Conservation (phyloP, 2,888 invertebrate genomes). For the Melanophora roralis region DNA sequence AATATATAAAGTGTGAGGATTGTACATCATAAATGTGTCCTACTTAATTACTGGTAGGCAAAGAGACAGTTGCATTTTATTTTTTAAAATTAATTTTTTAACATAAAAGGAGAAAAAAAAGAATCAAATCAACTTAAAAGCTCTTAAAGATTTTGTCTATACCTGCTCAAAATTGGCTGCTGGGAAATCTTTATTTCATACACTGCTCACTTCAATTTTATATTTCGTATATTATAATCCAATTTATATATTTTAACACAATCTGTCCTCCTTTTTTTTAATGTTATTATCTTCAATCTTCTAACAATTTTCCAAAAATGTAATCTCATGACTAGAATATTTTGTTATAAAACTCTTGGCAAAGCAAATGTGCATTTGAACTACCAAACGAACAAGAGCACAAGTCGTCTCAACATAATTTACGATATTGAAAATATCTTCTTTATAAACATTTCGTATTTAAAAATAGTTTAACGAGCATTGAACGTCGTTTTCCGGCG, state of each 20-base stretch:
- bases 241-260: constrained; percentile 36
- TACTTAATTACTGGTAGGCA: no score
- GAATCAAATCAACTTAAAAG: no score
- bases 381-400: not conserved
- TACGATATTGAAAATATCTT: constrained; percentile 43
- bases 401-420: constrained; percentile 30
- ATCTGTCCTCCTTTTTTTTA: constrained; percentile 40
- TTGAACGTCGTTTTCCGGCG: constrained; percentile 69
- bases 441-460: constrained; percentile 38
- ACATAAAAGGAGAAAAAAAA: no score
- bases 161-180: not conserved
- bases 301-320: constrained; percentile 23
- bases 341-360: not conserved
- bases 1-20: no score
- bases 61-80: no score
- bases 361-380: not conserved
- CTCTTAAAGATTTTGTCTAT: no score
- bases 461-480: constrained; percentile 61
- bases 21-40: no score
- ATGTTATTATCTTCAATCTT: constrained; percentile 34
- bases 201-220: not conserved
- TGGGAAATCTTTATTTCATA: not conserved
- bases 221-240: constrained; percentile 51
- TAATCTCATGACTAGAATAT: constrained; percentile 42
- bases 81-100: no score